Base-by-base conservation (phyloP, 2,797 vertebrate species). In the Rhinatrema bivittatum region DNA sequence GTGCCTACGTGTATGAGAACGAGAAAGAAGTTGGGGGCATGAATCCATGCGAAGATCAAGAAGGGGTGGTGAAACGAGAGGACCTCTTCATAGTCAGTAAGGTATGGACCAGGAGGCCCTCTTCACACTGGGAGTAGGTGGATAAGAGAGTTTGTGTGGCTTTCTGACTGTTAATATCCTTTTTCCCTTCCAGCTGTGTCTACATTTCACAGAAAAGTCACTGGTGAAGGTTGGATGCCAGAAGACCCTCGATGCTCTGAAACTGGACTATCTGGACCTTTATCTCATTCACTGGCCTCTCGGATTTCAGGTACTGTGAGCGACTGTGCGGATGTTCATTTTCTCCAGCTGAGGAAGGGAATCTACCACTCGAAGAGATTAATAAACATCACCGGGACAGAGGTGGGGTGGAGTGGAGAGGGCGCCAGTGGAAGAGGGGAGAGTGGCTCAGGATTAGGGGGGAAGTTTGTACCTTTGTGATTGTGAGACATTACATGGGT, bases 221-320 rank as follows among this genome's bases (percentile, higher is more conserved):
- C 31, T 86, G 68, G 91, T 94, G 56, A 90, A 83, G 32, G 71
- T 46, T 36, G 85, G 72, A 10, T 91, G 82, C 53, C 81, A 90
- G 73, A 89, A 86, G 59, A 89, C 86, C 0, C 84, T 94, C 6
- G 47, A 43, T 1, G 79, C 71, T 46, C 65, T 95, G 39, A 87
- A 86, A 29, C 57, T 94, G 59, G 87, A 91, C 65, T 91, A 89
- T 50, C 16, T 96, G 78, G 89, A 97, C 46, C 86, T 97, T 20
- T 96, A 93, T 52, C 84, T 95, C 15, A 76, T 95, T 29, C 93
- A 96, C 42, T 87, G 74, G 76, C 91, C 91, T 0, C 29, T 87
- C 3, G 88, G 91, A 11, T 70, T 78, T 13, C 87, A 93, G 90
- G 91, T 95, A 61, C 1, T 36, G 5, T 11, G n/a, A n/a, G n/a